Base-by-base conservation (phyloP, 2,888 invertebrate genomes). In the Meghimatium bilineatum region DNA sequence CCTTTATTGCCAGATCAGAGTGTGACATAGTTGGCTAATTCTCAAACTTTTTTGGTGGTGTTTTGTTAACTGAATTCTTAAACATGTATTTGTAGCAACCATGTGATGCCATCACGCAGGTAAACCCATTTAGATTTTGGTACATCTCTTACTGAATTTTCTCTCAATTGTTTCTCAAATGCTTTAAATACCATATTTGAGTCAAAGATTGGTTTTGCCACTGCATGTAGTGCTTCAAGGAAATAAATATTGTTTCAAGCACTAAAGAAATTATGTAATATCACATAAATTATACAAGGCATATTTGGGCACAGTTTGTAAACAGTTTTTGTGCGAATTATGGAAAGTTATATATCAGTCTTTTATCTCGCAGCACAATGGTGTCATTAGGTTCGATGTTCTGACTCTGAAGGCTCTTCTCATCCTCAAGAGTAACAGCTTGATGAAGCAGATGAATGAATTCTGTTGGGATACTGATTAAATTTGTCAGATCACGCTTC, bases 291-390 rank as follows among this genome's bases (percentile, higher is more conserved):
- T 56, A 1, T 63, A n/a, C 2, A 63, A n/a, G n/a, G 60, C n/a
- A 63, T 20, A 63, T 17, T n/a, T 1, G 60, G 5, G 60, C n/a
- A 26, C 1, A 63, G 60, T 63, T 12, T n/a, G 2, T 10, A 63
- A 63, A 63, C n/a, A 17, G 26, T 23, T 23, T 63, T 8, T 63
- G n/a, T 63, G 60, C 23, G n/a, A 6, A 71, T 20, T 69, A 80
- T 34, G 80, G 80, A n/a, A 72, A 80, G 23, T 71, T 52, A 29
- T 80, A 80, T 1, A 36, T 72, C 32, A 80, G 44, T 56, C 80
- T 49, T 5, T 14, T 56, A 36, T 80, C 80, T 38, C 80, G 34
- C 38, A 80, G 38, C 2, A 72, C 63, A 60, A 80, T 56, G 12
- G 60, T 71, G 60, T 60, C 80, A 71, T 71, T 56, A 32, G 71